A percentile compares a stretch with the other conserved stretches of the same genome.
phyloP scores from a whole-genome alignment of 2,797 vertebrate species.

The Xiphophorus birchmanni region DNA sequence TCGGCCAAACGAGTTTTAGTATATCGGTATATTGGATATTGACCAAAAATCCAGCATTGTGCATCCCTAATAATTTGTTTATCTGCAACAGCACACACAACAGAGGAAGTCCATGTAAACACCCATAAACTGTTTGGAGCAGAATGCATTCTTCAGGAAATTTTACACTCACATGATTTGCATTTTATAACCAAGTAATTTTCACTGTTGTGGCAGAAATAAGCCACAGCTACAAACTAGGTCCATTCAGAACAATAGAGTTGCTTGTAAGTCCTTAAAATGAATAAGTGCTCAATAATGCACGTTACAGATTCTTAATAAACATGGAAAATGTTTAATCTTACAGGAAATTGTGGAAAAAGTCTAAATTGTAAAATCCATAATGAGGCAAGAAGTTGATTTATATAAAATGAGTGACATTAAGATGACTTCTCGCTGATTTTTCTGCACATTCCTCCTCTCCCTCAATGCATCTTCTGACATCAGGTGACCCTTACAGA shows the following conservation, averaged over 20 bases:
- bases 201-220: neutral
- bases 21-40: no score
- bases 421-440: no score
- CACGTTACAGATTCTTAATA: neutral
- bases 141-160: neutral
- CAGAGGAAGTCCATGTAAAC: neutral
- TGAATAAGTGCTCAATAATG: neutral
- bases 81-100: neutral
- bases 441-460: neutral
- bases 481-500: slow-evolving; percentile 16
- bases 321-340: neutral
- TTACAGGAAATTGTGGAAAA: neutral
- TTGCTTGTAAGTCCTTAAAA: neutral
- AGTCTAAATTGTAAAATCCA: neutral
- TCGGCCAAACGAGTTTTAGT: no score
- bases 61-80: neutral
- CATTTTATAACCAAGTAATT: neutral
- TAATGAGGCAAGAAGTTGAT: neutral
- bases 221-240: neutral
- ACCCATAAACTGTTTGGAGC: neutral
- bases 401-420: neutral
- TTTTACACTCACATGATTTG: neutral
- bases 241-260: neutral
- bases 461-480: neutral
- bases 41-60: no score